Base-by-base conservation (phyloP, 2,113 vertebrate species). In the Leuciscus idus region DNA sequence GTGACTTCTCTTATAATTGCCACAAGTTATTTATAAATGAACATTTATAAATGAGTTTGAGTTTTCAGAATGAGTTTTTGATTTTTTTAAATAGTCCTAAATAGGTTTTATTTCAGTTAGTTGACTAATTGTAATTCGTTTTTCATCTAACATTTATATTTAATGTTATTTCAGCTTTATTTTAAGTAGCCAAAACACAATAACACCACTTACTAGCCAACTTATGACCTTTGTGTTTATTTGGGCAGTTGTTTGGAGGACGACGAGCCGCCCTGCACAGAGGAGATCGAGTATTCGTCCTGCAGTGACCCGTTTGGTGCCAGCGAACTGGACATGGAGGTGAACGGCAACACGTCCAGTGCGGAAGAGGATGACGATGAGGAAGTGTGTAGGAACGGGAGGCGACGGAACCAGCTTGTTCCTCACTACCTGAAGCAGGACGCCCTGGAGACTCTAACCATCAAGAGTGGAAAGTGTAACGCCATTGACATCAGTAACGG, bases 231-330 rank as follows among this genome's bases (percentile, higher is more conserved):
- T 13, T 74, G 30, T 17, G 59, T 33, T 61, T 88, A 6, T 87
- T 75, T 70, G 61, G 30, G 3, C 82, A 95, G 94, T 89, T 94
- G 89, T 57, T 94, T 93, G 52, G 93, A 94, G 52, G 97, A 98
- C 0, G 98, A 99, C 0, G 98, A 99, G 86, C 97, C 97, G n/a
- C 94, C 94, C 0, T 97, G 96, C 80, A 84, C 85, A 15, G 98
- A 99, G 89, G 95, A 97, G 85, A 95, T 98, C 0, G 96, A 98
- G 91, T 98, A 97, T 64, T 91, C 90, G 13, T 84, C 91, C 43
- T 92, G 93, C 77, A 91, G 90, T 89, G 93, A 91, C 2, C 10
- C 17, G 1, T 85, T 81, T 4, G 72, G 81, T 30, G 79, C 57
- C 2, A 46, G 50, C 4, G 89, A 93, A 79, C 82, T 93, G 79